These are phyloP conservation scores for Ictidomys tridecemlineatus DNA, from an alignment of 2,113 vertebrate genomes.

Conservation along the genomic window DNA sequence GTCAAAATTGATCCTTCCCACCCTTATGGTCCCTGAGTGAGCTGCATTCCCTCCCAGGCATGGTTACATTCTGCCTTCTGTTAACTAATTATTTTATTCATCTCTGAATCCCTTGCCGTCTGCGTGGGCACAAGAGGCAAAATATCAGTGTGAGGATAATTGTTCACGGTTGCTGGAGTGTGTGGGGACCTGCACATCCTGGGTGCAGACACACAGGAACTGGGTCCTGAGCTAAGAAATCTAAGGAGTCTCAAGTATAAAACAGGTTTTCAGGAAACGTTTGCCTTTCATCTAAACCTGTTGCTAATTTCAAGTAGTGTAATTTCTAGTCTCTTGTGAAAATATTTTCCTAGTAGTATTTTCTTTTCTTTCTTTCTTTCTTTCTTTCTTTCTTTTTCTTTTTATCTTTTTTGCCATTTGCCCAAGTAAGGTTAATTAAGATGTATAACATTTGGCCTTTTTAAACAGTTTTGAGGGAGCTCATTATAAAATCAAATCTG, in stretches of 20 bases:
- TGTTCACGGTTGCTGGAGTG: rapidly evolving
- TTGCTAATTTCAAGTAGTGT: neutral
- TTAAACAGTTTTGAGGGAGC: neutral
- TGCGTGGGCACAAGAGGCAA: neutral
- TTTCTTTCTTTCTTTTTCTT: no score
- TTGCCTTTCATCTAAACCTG: neutral
- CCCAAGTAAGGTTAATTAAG: conserved; percentile 48
- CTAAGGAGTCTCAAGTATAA: neutral
- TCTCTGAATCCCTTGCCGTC: neutral
- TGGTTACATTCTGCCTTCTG: neutral
- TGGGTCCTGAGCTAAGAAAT: neutral
- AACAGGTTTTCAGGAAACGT: neutral
- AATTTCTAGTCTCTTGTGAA: neutral
- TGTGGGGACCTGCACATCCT: rapidly evolving
- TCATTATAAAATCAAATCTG: neutral
- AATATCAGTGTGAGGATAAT: neutral
- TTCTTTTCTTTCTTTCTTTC: neutral
- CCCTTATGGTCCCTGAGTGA: neutral
- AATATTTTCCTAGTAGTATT: conserved; percentile 49
- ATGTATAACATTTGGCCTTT: neutral
- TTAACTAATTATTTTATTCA: neutral
- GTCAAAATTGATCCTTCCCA: neutral
- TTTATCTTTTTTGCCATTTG: neutral
- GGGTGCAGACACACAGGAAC: no score
- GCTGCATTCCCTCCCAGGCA: neutral